phyloP scores from a whole-genome alignment of 2,113 vertebrate species.

The Alligator sinensis region DNA sequence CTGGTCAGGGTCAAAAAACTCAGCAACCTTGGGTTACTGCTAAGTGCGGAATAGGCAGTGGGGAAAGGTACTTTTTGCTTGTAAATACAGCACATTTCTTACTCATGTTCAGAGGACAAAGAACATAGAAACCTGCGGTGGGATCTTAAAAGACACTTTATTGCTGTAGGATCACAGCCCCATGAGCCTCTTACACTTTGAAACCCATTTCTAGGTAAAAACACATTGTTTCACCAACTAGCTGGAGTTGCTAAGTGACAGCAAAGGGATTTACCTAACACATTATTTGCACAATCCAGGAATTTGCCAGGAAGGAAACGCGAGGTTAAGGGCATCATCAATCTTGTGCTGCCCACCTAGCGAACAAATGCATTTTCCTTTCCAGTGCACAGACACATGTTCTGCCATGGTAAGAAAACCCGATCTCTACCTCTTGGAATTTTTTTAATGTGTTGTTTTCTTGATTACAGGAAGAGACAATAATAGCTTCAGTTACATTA shows the following conservation, averaged over 20 bases:
- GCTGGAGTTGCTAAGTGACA: accelerated
- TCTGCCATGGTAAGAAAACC: neutral
- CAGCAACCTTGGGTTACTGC: neutral
- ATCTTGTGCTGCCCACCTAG: neutral
- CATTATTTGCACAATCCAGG: neutral
- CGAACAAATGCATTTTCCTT: neutral
- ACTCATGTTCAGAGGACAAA: neutral
- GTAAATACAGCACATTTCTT: neutral
- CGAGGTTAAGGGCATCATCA: neutral
- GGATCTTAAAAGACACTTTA: neutral
- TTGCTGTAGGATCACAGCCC: neutral
- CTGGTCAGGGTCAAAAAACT: neutral
- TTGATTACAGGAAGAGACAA: neutral
- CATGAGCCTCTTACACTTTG: neutral
- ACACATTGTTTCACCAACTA: accelerated
- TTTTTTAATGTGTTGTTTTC: neutral
- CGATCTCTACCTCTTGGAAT: neutral
- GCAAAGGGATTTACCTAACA: accelerated
- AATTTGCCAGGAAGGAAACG: neutral
- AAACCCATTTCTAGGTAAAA: neutral
- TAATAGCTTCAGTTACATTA: neutral
- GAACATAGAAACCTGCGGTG: neutral
- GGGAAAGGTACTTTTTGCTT: neutral
- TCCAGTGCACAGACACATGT: neutral
- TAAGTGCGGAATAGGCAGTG: neutral